These are phyloP conservation scores for Tragelaphus scriptus DNA, from an alignment of 2,113 vertebrate genomes.

Conservation along the genomic window DNA sequence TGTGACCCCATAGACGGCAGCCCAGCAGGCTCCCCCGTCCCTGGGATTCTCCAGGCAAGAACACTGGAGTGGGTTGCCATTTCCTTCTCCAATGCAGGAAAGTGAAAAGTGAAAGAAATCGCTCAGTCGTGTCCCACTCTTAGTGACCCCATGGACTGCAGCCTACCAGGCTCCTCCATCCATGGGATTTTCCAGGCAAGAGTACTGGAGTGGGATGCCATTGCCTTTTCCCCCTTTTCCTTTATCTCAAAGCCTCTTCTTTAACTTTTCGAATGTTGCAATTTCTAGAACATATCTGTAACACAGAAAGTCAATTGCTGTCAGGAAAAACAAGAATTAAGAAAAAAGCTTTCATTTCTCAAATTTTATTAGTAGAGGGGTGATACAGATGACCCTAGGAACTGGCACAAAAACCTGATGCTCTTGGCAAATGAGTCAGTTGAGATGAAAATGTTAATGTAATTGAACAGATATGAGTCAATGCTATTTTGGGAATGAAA, in stretches of 20 bases:
- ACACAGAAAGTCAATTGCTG: background rate
- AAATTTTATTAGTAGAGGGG: background rate
- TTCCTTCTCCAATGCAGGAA: too few relatives aligned
- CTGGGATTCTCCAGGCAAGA: too few relatives aligned
- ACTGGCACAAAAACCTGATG: background rate
- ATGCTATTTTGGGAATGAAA: background rate
- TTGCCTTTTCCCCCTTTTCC: background rate
- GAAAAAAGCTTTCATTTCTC: conserved; percentile 15
- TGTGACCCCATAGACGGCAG: too few relatives aligned
- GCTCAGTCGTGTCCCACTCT: too few relatives aligned
- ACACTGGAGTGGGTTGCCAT: too few relatives aligned
- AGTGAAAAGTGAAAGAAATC: too few relatives aligned
- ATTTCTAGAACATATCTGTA: conserved; percentile 5
- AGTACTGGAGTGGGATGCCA: too few relatives aligned
- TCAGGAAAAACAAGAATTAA: background rate
- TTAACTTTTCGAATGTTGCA: background rate
- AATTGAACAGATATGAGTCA: conserved; percentile 39
- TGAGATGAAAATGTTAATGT: conserved; percentile 23
- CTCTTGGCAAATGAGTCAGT: conserved; percentile 14
- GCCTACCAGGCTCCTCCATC: too few relatives aligned
- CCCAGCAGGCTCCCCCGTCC: too few relatives aligned
- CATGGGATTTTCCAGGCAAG: too few relatives aligned
- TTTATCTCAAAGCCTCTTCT: background rate
- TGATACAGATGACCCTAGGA: background rate
- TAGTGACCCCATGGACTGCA: too few relatives aligned